Percentiles rank a stretch among this genome's conserved stretches.
Conservation (phyloP, 2,113 vertebrate species). For the Percopsis transmontana region DNA sequence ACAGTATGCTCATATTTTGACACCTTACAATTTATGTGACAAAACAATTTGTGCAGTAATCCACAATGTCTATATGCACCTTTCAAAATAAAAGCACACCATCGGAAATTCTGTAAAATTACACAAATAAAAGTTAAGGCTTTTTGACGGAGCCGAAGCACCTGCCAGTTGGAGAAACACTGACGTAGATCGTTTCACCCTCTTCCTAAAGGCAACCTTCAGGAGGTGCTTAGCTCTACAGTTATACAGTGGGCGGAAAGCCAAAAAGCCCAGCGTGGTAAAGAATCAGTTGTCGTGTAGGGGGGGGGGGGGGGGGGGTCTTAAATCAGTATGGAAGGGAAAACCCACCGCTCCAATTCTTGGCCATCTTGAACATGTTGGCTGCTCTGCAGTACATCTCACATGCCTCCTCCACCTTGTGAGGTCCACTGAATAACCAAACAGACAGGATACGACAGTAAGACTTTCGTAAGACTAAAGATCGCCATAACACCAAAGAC, state of each 20-base stretch:
- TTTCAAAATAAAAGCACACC: too few relatives aligned
- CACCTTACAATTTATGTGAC: too few relatives aligned
- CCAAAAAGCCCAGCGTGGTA: neutral
- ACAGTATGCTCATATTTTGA: conserved; percentile 43
- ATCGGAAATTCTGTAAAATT: too few relatives aligned
- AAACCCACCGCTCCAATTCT: conserved; percentile 94
- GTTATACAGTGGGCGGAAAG: neutral
- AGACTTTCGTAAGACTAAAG: too few relatives aligned
- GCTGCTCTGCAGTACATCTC: conserved; percentile 98
- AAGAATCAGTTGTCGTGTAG: neutral
- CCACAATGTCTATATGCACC: too few relatives aligned
- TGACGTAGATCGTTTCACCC: conserved; percentile 26
- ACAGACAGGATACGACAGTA: neutral
- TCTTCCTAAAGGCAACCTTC: conserved; percentile 7
- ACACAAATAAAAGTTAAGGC: too few relatives aligned
- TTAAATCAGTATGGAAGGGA: neutral
- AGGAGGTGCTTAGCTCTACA: conserved; percentile 29
- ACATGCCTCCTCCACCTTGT: conserved; percentile 95
- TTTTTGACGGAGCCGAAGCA: too few relatives aligned
- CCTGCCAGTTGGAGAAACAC: too few relatives aligned
- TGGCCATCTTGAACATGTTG: conserved; percentile 99
- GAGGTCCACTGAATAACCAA: conserved; percentile 82
- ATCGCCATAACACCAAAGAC: too few relatives aligned
- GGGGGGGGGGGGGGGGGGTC: neutral
- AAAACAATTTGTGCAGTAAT: too few relatives aligned